These are phyloP conservation scores for Carpatolechia fugitivella DNA, from an alignment of 2,888 invertebrate genomes.

Conservation along the genomic window DNA sequence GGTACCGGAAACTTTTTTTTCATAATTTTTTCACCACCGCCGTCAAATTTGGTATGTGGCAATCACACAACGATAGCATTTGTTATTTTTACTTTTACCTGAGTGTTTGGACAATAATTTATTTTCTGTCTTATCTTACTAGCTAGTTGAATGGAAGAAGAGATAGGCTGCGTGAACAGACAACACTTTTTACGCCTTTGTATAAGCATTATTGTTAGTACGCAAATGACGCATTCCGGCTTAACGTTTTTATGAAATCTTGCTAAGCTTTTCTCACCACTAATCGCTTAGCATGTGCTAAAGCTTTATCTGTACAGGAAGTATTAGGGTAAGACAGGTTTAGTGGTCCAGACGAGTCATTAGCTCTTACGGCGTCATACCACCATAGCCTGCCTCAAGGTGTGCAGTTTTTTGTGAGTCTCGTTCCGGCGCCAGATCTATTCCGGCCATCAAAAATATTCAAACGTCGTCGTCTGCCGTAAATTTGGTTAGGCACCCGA, in stretches of 20 bases:
- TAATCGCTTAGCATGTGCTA: conserved; percentile 42
- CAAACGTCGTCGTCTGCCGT: conserved; percentile 43
- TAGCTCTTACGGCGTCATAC: conserved; percentile 24
- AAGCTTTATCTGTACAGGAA: conserved; percentile 44
- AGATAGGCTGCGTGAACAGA: conserved; percentile 44
- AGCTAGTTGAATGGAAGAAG: conserved; percentile 40
- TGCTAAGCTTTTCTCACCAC: conserved; percentile 34
- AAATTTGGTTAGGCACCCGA: conserved; percentile 60
- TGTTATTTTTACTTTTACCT: conserved; percentile 8
- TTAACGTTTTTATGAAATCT: conserved; percentile 29
- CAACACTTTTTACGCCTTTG: conserved; percentile 35
- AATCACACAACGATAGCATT: conserved; percentile 2
- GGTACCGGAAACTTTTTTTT: conserved; percentile 55
- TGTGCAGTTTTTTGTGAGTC: conserved; percentile 38
- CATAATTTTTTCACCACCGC: neutral
- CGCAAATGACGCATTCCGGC: conserved; percentile 37
- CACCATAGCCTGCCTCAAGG: conserved; percentile 19
- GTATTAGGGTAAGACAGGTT: conserved; percentile 30
- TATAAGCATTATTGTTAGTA: conserved; percentile 38
- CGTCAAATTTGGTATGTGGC: too few species aligned
- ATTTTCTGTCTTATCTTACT: conserved; percentile 36
- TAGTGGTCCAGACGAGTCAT: conserved; percentile 12
- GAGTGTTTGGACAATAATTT: conserved; percentile 29
- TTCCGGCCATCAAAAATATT: conserved; percentile 43
- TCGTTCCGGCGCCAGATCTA: conserved; percentile 41